A percentile compares a stretch with the other conserved stretches of the same genome.
phyloP scores from a whole-genome alignment of 2,113 vertebrate species.

The Panurus biarmicus region DNA sequence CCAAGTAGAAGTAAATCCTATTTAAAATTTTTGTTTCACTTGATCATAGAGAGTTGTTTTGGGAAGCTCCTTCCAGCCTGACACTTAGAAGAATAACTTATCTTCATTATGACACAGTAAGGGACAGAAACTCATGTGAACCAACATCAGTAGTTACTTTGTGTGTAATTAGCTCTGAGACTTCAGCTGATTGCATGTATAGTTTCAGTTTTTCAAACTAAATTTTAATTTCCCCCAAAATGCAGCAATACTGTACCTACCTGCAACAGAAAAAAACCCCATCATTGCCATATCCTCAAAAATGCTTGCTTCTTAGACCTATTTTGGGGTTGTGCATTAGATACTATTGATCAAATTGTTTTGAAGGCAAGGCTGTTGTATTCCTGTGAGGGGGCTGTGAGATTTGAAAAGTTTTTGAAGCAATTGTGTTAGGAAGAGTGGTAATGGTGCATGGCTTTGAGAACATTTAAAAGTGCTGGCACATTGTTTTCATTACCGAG shows the following conservation, averaged over 20 bases:
- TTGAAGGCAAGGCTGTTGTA: background rate
- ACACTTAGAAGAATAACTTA: background rate
- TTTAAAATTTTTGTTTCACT: background rate
- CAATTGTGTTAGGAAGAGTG: background rate
- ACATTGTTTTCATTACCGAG: background rate
- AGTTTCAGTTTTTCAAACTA: background rate
- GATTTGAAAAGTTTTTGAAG: background rate
- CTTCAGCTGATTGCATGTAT: background rate
- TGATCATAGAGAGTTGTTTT: background rate
- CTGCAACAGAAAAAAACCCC: background rate
- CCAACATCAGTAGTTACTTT: background rate
- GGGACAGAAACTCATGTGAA: background rate
- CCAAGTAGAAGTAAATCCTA: background rate
- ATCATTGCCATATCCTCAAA: background rate
- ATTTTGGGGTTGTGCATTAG: background rate
- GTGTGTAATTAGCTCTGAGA: background rate
- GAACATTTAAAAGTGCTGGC: background rate
- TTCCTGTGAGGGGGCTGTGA: background rate
- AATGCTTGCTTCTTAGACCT: background rate
- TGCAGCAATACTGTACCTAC: background rate
- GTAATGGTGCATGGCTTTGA: background rate
- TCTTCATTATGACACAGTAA: background rate
- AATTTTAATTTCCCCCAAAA: background rate
- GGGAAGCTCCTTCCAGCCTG: background rate
- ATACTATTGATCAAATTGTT: background rate